phyloP scores from a whole-genome alignment of 1,140 invertebrate species.

The Orchestia grillus region DNA sequence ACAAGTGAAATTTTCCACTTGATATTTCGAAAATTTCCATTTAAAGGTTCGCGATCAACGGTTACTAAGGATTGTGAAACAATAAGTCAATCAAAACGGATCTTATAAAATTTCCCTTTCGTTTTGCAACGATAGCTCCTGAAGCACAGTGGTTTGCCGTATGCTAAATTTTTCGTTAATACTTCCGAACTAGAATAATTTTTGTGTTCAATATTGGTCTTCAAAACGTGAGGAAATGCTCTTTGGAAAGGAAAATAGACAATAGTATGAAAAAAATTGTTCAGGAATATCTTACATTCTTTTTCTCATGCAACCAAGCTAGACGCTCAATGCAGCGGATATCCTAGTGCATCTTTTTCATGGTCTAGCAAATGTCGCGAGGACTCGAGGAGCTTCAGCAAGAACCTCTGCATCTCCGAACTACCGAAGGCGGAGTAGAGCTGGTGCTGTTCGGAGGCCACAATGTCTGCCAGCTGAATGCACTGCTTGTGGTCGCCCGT shows the following conservation, averaged over 20 bases:
- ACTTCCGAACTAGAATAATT: too few relatives aligned
- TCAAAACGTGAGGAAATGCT: background rate
- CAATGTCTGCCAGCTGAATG: constrained; percentile 82
- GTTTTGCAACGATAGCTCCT: too few relatives aligned
- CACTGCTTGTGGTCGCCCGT: constrained; percentile 83
- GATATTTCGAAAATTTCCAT: background rate
- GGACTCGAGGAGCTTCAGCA: constrained; percentile 84
- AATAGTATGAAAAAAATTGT: background rate
- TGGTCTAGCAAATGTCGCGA: constrained; percentile 82
- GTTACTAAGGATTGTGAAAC: background rate
- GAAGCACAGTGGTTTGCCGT: too few relatives aligned
- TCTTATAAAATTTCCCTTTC: too few relatives aligned
- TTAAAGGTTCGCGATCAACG: background rate
- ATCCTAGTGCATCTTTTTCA: constrained; percentile 74
- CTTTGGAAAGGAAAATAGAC: background rate
- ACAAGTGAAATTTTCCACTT: background rate
- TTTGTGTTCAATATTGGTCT: background rate
- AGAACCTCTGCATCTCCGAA: constrained; percentile 81
- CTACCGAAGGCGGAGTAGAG: constrained; percentile 85
- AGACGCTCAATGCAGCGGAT: constrained; percentile 67
- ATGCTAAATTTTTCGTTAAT: too few relatives aligned
- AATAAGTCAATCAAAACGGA: too few relatives aligned
- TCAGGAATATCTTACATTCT: background rate
- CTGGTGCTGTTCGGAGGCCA: constrained; percentile 83
- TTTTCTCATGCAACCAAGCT: background rate